phyloP scores from a whole-genome alignment of 2,113 vertebrate species.

The Mustela nigripes region DNA sequence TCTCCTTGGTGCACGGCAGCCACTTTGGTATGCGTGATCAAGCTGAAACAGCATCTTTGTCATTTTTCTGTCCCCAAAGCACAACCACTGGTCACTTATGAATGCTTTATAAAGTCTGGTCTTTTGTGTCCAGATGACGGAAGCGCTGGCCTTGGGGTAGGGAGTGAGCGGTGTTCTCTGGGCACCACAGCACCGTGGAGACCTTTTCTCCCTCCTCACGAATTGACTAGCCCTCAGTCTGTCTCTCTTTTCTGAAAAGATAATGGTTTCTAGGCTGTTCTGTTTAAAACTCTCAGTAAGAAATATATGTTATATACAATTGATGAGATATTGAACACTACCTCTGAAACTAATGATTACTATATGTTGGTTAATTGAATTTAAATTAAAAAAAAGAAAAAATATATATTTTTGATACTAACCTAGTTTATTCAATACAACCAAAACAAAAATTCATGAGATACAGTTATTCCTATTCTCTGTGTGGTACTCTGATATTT shows the following conservation, averaged over 20 bases:
- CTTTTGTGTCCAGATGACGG: neutral
- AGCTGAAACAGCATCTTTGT: neutral
- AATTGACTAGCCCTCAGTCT: neutral
- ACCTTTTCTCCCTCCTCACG: neutral
- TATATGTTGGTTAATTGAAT: neutral
- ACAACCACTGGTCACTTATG: too few relatives aligned
- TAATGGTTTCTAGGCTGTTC: neutral
- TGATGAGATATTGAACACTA: neutral
- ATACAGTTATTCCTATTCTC: neutral
- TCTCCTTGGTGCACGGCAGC: neutral
- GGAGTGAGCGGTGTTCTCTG: neutral
- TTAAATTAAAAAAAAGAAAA: neutral
- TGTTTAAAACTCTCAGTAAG: neutral
- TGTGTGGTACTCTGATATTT: neutral
- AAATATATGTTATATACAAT: neutral
- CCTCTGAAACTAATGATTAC: neutral
- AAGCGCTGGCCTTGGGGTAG: neutral
- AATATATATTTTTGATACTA: neutral
- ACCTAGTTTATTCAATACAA: neutral
- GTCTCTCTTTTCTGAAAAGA: neutral
- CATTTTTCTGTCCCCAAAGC: neutral
- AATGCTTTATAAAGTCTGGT: neutral
- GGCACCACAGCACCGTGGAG: too few relatives aligned
- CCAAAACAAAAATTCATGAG: neutral
- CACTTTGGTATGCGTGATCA: neutral